Evolutionary conservation across 2,113 vertebrate species (phyloP).

Genomic region (Dipodomys stephensi): DNA sequence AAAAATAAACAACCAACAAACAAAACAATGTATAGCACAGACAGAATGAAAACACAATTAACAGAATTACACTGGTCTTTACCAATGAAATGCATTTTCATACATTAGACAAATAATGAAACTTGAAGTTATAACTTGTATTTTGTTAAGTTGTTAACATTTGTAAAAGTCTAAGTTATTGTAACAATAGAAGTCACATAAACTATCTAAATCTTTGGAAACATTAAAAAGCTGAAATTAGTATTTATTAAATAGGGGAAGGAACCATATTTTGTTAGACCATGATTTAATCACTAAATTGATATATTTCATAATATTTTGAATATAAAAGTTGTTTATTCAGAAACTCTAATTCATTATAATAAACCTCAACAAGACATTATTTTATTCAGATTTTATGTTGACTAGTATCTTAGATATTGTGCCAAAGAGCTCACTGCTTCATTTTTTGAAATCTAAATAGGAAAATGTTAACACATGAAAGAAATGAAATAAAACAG

Average conservation of each 20-base stretch:
- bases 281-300: conserved; percentile 42
- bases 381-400: conserved; percentile 48
- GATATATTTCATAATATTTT: conserved; percentile 20
- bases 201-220: conserved; percentile 25
- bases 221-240: conserved; percentile 41
- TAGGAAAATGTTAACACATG: conserved; percentile 15
- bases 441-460: conserved; percentile 29
- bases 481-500: conserved; percentile 16
- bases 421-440: not conserved
- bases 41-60: conserved; percentile 43
- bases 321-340: conserved; percentile 28
- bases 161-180: conserved; percentile 50
- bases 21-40: conserved; percentile 52
- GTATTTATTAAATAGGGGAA: conserved; percentile 35
- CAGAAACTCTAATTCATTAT: conserved; percentile 51
- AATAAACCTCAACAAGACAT: conserved; percentile 38
- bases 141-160: conserved; percentile 56
- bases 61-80: conserved; percentile 8
- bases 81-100: conserved; percentile 54
- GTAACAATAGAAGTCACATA: conserved; percentile 37
- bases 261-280: conserved; percentile 43
- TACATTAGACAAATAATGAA: not conserved
- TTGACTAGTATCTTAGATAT: conserved; percentile 27
- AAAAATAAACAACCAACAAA: conserved; percentile 54
- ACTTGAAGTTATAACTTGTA: not conserved